phyloP scores from a whole-genome alignment of 2,797 vertebrate genomes.

The Monodelphis domestica region DNA sequence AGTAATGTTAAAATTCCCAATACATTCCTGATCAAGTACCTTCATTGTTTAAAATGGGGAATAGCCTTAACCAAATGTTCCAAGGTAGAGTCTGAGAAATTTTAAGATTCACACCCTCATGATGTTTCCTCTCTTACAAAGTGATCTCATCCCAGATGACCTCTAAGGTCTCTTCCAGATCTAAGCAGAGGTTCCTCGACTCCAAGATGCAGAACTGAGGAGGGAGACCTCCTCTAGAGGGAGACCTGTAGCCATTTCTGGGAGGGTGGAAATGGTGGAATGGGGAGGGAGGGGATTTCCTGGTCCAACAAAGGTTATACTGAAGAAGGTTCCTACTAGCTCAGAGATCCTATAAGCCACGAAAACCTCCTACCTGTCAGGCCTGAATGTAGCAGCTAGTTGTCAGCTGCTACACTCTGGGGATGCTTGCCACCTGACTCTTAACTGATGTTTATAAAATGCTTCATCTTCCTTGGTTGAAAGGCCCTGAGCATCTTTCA shows the following conservation, averaged over 20 bases:
- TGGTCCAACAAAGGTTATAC: neutral
- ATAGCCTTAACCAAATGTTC: too few species aligned
- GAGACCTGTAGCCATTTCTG: neutral
- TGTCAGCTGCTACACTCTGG: constrained; percentile 42
- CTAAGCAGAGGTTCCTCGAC: neutral
- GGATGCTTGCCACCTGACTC: constrained; percentile 55
- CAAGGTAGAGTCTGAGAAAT: too few species aligned
- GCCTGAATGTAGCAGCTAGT: constrained; percentile 25
- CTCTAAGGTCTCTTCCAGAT: neutral
- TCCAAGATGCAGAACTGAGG: neutral
- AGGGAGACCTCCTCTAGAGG: neutral
- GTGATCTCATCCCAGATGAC: neutral
- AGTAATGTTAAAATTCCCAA: too few species aligned
- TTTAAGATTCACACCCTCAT: too few species aligned
- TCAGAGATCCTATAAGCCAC: neutral
- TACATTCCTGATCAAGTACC: too few species aligned
- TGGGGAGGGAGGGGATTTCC: neutral
- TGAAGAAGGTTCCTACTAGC: neutral
- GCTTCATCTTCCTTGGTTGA: constrained; percentile 55
- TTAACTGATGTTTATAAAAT: constrained; percentile 67
- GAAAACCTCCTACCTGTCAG: neutral
- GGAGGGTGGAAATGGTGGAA: neutral
- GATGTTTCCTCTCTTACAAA: neutral
- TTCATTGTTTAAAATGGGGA: too few species aligned
- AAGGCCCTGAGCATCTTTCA: constrained; percentile 51